A percentile compares a stretch with the other conserved stretches of the same genome.
phyloP scores from a whole-genome alignment of 2,113 vertebrate species.

The Chloropsis hardwickii region DNA sequence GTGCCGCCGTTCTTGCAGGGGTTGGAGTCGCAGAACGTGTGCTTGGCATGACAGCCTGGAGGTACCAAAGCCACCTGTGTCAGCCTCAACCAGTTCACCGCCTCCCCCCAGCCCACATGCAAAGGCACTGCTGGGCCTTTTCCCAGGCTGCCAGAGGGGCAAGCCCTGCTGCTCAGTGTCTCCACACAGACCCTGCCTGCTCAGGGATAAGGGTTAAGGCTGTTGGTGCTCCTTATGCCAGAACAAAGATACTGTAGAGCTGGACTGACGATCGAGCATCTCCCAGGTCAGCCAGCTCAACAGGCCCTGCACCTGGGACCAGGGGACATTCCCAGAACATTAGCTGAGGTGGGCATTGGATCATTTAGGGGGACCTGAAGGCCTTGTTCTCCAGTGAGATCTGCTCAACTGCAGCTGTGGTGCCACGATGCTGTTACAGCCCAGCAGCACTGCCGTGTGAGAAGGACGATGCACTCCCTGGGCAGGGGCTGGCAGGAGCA shows the following conservation, averaged over 20 bases:
- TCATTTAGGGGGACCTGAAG: background rate
- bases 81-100: background rate
- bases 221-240: background rate
- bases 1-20: constrained; percentile 92
- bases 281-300: background rate
- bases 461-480: background rate
- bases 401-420: background rate
- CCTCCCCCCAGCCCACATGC: background rate
- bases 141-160: background rate
- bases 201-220: background rate
- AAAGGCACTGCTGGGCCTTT: background rate
- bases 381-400: background rate
- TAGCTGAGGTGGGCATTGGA: background rate
- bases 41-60: constrained; percentile 91
- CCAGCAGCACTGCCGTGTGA: background rate
- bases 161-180: background rate
- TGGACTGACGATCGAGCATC: background rate
- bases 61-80: background rate
- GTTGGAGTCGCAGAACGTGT: constrained; percentile 87
- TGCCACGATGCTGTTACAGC: background rate
- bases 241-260: background rate
- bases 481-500: background rate
- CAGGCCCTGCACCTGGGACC: background rate
- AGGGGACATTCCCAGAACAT: background rate
- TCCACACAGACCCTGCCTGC: background rate